Evolutionary conservation across 1,140 invertebrate species (phyloP).

Genomic region (Drosophila willistoni): DNA sequence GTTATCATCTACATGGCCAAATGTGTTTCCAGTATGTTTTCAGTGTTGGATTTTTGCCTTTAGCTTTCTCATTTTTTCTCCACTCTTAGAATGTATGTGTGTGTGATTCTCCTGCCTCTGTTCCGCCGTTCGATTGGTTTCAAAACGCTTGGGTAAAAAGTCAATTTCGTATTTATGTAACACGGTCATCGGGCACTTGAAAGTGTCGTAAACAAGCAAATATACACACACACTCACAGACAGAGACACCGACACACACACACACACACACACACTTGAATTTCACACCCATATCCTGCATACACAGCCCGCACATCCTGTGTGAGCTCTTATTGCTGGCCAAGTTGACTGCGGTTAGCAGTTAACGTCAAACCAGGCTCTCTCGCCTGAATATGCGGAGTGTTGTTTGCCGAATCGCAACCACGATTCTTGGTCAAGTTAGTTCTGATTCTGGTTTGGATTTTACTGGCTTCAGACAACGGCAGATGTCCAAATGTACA

Average conservation of each 20-base stretch:
- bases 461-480: conserved; percentile 16
- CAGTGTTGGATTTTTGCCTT: not conserved
- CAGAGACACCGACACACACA: conserved; percentile 9
- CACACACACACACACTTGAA: conserved; percentile 7
- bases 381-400: conserved; percentile 30
- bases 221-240: conserved; percentile 32
- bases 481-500: conserved; percentile 12
- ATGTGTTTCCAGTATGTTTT: not conserved
- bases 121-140: conserved; percentile 63
- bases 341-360: conserved; percentile 69
- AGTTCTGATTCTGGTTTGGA: conserved; percentile 59
- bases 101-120: not conserved
- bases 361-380: conserved; percentile 61
- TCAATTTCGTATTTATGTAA: conserved; percentile 78
- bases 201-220: conserved; percentile 70
- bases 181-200: conserved; percentile 71
- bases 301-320: conserved; percentile 29
- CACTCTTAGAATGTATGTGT: not conserved
- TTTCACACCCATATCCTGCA: conserved; percentile 44
- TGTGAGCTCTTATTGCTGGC: conserved; percentile 31
- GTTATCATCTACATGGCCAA: conserved; percentile 10
- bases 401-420: conserved; percentile 48
- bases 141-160: conserved; percentile 57
- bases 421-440: conserved; percentile 67
- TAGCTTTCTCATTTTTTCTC: not conserved